phyloP scores from a whole-genome alignment of 2,888 invertebrate genomes.

The Dryadula phaetusa region DNA sequence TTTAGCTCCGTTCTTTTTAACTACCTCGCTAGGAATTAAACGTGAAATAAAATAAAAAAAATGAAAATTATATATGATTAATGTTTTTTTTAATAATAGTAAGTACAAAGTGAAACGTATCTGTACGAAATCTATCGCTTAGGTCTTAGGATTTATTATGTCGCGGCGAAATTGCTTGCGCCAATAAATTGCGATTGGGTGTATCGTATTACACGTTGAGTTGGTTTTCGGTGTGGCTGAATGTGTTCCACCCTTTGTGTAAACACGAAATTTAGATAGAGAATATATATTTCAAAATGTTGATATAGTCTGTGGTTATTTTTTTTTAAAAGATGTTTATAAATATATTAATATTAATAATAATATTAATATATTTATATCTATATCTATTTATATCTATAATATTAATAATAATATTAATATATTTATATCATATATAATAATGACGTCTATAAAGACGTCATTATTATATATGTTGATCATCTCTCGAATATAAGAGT shows the following conservation, averaged over 20 bases:
- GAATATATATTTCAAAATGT: not conserved
- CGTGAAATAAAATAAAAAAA: no score
- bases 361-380: no score
- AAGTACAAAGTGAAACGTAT: conserved; percentile 47
- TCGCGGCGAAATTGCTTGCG: conserved; percentile 68
- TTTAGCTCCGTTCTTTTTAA: no score
- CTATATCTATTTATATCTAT: no score
- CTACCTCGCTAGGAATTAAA: no score
- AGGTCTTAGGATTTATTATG: conserved; percentile 68
- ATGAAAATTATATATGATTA: no score
- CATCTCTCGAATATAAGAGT: no score
- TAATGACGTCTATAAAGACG: no score
- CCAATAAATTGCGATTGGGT: conserved; percentile 76
- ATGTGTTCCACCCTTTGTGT: conserved; percentile 12
- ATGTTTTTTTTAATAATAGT: not conserved
- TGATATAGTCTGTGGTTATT: not conserved
- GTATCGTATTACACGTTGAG: conserved; percentile 64
- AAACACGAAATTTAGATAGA: conserved; percentile 5
- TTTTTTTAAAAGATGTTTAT: not conserved
- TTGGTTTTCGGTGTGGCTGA: conserved; percentile 15
- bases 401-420: no score
- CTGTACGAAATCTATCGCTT: conserved; percentile 69
- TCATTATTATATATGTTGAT: no score
- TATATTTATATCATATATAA: no score
- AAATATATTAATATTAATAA: no score